phyloP scores from a whole-genome alignment of 2,113 vertebrate genomes.

The Calonectris borealis region DNA sequence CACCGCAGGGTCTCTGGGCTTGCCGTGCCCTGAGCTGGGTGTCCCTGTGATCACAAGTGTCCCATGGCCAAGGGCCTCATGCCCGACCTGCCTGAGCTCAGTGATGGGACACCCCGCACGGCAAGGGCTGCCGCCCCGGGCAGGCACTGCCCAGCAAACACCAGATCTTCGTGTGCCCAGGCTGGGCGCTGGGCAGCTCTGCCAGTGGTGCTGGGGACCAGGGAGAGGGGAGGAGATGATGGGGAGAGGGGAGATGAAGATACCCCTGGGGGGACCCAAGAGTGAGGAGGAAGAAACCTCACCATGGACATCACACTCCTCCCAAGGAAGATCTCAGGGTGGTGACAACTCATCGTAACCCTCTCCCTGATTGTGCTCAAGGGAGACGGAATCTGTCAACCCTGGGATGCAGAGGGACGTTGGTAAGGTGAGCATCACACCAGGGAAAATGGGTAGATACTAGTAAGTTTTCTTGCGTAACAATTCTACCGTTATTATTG shows the following conservation, averaged over 20 bases:
- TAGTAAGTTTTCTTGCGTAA: not conserved
- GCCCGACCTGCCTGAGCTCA: not conserved
- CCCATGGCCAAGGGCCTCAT: too few relatives aligned
- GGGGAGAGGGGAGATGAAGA: not conserved
- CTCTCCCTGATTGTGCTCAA: not conserved
- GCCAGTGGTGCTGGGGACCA: not conserved
- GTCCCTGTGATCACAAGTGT: not conserved
- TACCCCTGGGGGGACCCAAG: rapidly evolving
- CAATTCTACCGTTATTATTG: not conserved
- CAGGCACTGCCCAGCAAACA: not conserved
- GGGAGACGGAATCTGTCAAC: not conserved
- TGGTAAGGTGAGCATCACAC: not conserved
- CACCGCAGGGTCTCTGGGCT: not conserved
- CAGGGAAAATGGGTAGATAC: not conserved
- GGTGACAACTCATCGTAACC: rapidly evolving
- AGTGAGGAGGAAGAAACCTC: not conserved
- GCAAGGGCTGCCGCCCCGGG: not conserved
- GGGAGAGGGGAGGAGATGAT: not conserved
- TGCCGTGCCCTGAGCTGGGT: too few relatives aligned
- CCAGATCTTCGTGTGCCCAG: not conserved
- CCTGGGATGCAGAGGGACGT: not conserved
- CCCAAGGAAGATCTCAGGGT: not conserved
- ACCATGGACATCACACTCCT: not conserved
- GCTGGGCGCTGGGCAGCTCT: not conserved
- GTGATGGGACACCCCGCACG: rapidly evolving